phyloP scores from a whole-genome alignment of 2,113 vertebrate species.

The Rhea americana region DNA sequence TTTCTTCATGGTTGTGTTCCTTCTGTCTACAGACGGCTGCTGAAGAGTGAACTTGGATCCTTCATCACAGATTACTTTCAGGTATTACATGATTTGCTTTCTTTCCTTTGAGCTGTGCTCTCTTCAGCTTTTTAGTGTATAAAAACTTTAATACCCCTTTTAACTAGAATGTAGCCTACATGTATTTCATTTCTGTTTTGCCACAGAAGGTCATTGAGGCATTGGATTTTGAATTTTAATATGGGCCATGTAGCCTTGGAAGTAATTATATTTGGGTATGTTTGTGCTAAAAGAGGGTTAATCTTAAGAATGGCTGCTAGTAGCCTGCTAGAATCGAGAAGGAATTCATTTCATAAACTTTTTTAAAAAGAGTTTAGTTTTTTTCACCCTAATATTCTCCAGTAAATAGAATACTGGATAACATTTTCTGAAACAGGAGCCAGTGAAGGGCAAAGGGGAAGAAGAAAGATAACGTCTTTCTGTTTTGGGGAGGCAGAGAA shows the following conservation, averaged over 20 bases:
- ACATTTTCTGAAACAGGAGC: neutral
- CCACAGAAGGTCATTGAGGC: neutral
- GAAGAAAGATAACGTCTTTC: neutral
- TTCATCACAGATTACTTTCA: constrained; percentile 97
- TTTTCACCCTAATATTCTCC: neutral
- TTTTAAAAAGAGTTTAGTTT: neutral
- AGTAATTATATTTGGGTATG: neutral
- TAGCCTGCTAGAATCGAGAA: neutral
- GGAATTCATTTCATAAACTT: neutral
- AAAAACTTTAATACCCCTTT: neutral
- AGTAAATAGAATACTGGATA: neutral
- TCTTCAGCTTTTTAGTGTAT: neutral
- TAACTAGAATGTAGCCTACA: neutral
- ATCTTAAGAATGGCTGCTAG: neutral
- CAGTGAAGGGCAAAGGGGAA: neutral
- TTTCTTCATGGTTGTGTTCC: constrained; percentile 47
- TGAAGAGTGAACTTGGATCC: constrained; percentile 94
- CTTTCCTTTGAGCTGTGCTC: neutral
- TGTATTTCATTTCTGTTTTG: neutral
- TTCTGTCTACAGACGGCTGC: constrained; percentile 83
- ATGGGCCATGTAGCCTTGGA: neutral
- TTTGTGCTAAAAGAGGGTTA: neutral
- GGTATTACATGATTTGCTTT: constrained; percentile 72
- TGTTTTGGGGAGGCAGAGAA: neutral
- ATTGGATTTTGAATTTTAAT: neutral